A percentile compares a stretch with the other conserved stretches of the same genome.
phyloP scores from a whole-genome alignment of 2,888 invertebrate genomes.

The Macrosoma leucophasiata region DNA sequence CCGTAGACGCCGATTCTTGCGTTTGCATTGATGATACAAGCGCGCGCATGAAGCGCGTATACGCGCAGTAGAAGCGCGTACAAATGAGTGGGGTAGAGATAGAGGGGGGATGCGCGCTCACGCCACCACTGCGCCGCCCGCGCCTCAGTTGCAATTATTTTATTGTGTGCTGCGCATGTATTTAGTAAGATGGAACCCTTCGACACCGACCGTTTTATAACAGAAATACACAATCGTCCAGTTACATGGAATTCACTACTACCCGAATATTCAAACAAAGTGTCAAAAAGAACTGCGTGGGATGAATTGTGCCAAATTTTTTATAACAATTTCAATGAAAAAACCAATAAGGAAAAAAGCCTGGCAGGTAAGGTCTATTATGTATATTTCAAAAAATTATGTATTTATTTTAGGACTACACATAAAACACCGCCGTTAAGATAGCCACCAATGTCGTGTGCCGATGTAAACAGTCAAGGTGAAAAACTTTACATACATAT shows the following conservation, averaged over 20 bases:
- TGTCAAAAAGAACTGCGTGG: constrained; percentile 9
- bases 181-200: constrained; percentile 14
- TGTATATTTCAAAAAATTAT: neutral
- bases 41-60: no score
- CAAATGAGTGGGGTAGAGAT: no score
- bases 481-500: no score
- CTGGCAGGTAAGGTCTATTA: constrained; percentile 2
- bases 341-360: constrained; percentile 4
- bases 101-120: constrained; percentile 30
- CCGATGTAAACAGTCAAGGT: no score
- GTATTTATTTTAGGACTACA: constrained; percentile 1
- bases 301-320: constrained; percentile 11
- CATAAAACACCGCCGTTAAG: constrained; percentile 3
- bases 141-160: constrained; percentile 11
- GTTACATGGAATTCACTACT: constrained; percentile 11
- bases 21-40: no score
- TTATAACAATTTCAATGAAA: constrained; percentile 11
- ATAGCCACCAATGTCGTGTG: no score
- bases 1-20: no score
- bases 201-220: constrained; percentile 15
- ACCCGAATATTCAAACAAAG: constrained; percentile 12
- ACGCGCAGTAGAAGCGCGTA: no score
- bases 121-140: constrained; percentile 9
- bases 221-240: constrained; percentile 14
- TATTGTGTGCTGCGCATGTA: constrained; percentile 12